phyloP scores from a whole-genome alignment of 2,888 invertebrate species.

The Rhodophaea formosa region DNA sequence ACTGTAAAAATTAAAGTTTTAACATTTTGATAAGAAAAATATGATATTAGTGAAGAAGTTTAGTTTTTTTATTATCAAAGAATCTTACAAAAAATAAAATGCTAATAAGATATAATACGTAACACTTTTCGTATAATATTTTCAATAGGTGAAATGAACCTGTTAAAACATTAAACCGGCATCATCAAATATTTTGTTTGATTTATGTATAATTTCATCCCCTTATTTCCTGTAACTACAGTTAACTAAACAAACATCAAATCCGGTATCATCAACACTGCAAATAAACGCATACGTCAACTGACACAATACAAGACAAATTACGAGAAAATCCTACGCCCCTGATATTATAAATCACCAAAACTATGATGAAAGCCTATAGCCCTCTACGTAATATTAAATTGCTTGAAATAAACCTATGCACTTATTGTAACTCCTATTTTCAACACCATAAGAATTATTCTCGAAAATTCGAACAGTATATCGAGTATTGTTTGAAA shows the following conservation, averaged over 20 bases:
- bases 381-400: slow-evolving; percentile 45
- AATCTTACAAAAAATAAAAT: too few species aligned
- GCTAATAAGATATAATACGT: too few species aligned
- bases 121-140: too few species aligned
- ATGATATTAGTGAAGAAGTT: too few species aligned
- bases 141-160: too few species aligned
- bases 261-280: slow-evolving; percentile 36
- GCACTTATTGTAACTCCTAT: slow-evolving; percentile 23
- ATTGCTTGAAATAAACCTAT: slow-evolving; percentile 38
- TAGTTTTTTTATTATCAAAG: too few species aligned
- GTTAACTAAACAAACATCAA: slow-evolving; percentile 19
- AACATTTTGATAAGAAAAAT: too few species aligned
- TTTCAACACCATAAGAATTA: slow-evolving; percentile 20
- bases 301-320: slow-evolving; percentile 56
- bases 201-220: neutral
- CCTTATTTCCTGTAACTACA: neutral
- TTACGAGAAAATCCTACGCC: slow-evolving; percentile 52
- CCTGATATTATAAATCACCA: slow-evolving; percentile 49
- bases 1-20: too few species aligned
- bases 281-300: slow-evolving; percentile 41
- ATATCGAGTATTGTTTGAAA: slow-evolving; percentile 31
- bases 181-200: too few species aligned
- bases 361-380: slow-evolving; percentile 48
- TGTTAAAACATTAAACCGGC: too few species aligned
- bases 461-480: slow-evolving; percentile 20